These are phyloP conservation scores for Dasysyrphus albostriatus DNA, from an alignment of 2,888 invertebrate genomes.

Conservation along the genomic window DNA sequence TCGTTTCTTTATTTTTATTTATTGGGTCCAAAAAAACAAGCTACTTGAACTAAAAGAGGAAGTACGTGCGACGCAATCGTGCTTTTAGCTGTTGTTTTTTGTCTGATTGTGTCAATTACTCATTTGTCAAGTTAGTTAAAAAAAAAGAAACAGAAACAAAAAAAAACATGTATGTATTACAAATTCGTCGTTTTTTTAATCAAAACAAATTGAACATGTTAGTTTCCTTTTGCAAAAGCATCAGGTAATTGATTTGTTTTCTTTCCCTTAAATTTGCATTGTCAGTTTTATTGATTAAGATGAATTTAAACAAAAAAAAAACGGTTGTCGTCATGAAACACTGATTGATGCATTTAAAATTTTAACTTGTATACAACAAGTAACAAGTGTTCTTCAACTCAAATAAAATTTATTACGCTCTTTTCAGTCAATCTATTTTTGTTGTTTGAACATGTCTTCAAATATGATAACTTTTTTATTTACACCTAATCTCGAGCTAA, in stretches of 20 bases:
- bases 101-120: no score
- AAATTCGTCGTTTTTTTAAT: not conserved
- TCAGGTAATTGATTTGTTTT: conserved; percentile 32
- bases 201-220: not conserved
- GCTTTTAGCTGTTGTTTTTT: no score
- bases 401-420: not conserved
- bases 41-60: no score
- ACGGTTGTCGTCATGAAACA: not conserved
- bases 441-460: not conserved
- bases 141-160: no score
- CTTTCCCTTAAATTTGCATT: not conserved
- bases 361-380: not conserved
- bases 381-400: conserved; percentile 10
- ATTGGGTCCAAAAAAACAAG: no score
- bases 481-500: conserved; percentile 23
- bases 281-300: conserved; percentile 20
- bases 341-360: conserved; percentile 18
- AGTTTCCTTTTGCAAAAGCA: not conserved
- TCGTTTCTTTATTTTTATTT: no score
- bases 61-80: no score
- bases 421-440: not conserved
- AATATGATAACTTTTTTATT: not conserved
- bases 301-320: conserved; percentile 2
- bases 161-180: no score
- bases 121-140: not conserved